These are phyloP conservation scores for Vultur gryphus DNA, from an alignment of 2,797 vertebrate genomes.

Conservation along the genomic window DNA sequence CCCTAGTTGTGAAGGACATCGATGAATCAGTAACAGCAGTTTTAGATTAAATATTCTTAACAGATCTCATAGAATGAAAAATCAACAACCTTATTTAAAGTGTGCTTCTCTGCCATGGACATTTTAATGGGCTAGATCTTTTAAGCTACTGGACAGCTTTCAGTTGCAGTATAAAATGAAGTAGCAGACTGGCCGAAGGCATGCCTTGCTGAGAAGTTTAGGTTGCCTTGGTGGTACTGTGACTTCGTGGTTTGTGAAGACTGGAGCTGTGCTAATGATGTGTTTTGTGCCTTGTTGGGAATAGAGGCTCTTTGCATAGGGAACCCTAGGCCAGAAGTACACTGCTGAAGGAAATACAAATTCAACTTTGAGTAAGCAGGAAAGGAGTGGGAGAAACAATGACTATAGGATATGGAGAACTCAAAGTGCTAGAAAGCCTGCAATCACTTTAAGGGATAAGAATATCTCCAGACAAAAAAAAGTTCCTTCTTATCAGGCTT, in stretches of 20 bases:
- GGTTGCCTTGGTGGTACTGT: neutral
- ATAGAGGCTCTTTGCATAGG: neutral
- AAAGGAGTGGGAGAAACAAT: neutral
- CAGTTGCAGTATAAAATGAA: neutral
- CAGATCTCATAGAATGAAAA: conserved; percentile 2
- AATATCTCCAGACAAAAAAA: neutral
- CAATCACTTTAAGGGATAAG: neutral
- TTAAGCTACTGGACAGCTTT: neutral
- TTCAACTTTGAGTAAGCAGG: neutral
- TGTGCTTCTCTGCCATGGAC: neutral
- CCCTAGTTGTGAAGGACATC: neutral
- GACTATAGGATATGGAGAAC: neutral
- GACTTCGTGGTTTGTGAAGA: neutral
- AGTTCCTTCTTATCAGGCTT: neutral
- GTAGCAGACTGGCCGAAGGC: neutral
- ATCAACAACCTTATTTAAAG: neutral
- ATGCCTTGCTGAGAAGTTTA: conserved; percentile 3
- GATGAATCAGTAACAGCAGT: neutral
- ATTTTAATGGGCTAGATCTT: neutral
- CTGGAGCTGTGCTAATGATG: neutral
- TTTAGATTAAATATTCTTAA: conserved; percentile 15
- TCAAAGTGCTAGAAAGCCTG: neutral
- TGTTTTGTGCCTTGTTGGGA: neutral
- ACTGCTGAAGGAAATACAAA: neutral
- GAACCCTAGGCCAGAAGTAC: neutral